Conservation (phyloP, 2,113 vertebrate species). For the Lates calcarifer region DNA sequence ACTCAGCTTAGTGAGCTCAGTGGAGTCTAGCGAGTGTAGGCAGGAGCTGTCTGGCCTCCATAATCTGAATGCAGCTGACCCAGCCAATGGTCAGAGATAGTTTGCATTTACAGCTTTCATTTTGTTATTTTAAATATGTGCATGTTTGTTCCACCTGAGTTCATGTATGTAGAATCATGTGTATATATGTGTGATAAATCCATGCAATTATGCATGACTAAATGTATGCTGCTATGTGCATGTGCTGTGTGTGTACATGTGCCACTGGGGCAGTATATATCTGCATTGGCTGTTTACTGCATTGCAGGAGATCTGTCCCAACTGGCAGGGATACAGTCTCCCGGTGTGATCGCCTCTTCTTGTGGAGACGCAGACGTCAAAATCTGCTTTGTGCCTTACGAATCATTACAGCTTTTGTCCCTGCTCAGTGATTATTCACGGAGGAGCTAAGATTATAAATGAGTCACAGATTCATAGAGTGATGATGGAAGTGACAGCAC, state of each 20-base stretch:
- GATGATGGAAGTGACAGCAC: constrained; percentile 51
- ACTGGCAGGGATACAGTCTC: constrained; percentile 40
- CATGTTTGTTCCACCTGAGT: background rate
- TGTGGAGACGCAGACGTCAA: constrained; percentile 28
- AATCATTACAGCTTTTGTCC: constrained; percentile 11
- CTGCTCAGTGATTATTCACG: constrained; percentile 43
- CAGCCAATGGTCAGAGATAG: background rate
- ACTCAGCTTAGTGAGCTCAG: constrained; percentile 24
- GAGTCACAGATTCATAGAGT: constrained; percentile 18
- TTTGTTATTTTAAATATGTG: constrained; percentile 1
- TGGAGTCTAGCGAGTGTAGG: background rate
- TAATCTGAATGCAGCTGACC: constrained; percentile 12
- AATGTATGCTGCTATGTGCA: constrained; percentile 11
- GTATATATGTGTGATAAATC: background rate
- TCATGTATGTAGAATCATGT: background rate
- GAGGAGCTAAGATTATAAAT: constrained; percentile 44
- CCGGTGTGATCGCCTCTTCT: constrained; percentile 39
- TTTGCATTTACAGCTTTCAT: constrained; percentile 19
- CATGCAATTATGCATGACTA: constrained; percentile 25
- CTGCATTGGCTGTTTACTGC: constrained; percentile 71
- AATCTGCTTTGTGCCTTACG: constrained; percentile 34
- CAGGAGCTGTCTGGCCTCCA: constrained; percentile 15
- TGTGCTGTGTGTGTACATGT: constrained; percentile 33
- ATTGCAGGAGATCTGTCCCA: constrained; percentile 71
- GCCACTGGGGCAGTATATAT: constrained; percentile 40